Evolutionary conservation across 2,888 invertebrate genomes (phyloP), one percentile per base, ranked within the genome.

Genomic region (Mimachlamys varia): DNA sequence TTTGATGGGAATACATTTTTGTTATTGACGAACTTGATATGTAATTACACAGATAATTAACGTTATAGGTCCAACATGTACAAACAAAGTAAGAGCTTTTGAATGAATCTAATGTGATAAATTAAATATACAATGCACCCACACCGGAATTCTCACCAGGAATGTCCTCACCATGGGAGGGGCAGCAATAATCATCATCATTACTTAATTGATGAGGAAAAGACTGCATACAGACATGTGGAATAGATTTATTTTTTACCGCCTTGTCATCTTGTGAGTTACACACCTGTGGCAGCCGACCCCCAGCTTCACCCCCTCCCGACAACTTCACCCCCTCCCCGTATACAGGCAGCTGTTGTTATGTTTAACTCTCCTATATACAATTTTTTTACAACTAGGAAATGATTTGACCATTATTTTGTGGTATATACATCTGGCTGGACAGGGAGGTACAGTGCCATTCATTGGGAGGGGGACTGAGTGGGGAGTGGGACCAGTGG

Each of bases 141-240:
- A 33, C 33, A 27, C 7, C 27, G 27, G 27, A 33, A 27, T 27
- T 27, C 76, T 27, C 76, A 12, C 2, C 33, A 13, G 76, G 27
- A 76, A 76, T 76, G 76, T 76, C 76, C 76, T 76, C 12, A 7
- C 12, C 27, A 76, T 27, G 76, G 76, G 76, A 76, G 76, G 76
- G 76, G 33, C 33, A 76, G 76, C 76, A 76, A 76, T 76, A 76
- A 33, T 76, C 76, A 76, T 76, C 76, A 76, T 27, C 76, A 33
- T 76, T 76, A 76, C 76, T 76, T 76, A 76, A 76, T 76, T 76
- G 76, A 76, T 76, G 76, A 76, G 76, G 76, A 15, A 76, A 76
- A 76, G 22, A 76, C 76, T 76, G 76, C 27, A 76, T 33, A 33
- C 33, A 76, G 33, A 76, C 76, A 76, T 76, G 33, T 76, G 76